Evolutionary conservation across 2,888 invertebrate species (phyloP).

Genomic region (Volucella inflata): DNA sequence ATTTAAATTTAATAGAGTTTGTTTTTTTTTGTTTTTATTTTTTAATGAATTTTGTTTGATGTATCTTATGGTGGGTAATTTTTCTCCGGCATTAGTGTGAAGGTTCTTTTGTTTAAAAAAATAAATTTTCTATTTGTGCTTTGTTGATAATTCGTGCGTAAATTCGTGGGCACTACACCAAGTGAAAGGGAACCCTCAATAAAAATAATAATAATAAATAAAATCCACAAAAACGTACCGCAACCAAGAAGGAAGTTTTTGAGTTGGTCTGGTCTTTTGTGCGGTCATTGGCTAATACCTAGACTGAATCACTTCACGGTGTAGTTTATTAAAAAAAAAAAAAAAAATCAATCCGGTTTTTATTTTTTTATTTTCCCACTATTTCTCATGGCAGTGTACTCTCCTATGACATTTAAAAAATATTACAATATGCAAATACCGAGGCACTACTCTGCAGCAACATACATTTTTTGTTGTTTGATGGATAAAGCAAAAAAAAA

Average conservation of each 20-base stretch:
- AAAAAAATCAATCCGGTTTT: slow-evolving; percentile 58
- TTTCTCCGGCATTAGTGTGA: slow-evolving; percentile 73
- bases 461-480: slow-evolving; percentile 28
- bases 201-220: not conserved
- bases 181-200: slow-evolving; percentile 63
- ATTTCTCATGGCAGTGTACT: slow-evolving; percentile 39
- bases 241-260: slow-evolving; percentile 49
- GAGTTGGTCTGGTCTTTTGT: slow-evolving; percentile 17
- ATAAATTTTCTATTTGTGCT: slow-evolving; percentile 47
- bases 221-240: slow-evolving; percentile 12
- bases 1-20: not conserved
- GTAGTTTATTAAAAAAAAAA: slow-evolving; percentile 21
- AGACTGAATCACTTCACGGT: slow-evolving; percentile 52
- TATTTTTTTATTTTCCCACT: not conserved
- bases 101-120: slow-evolving; percentile 54
- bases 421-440: slow-evolving; percentile 64
- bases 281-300: slow-evolving; percentile 60
- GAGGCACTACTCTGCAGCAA: slow-evolving; percentile 28
- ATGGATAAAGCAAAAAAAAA: slow-evolving; percentile 30
- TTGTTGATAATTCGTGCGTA: slow-evolving; percentile 47
- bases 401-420: slow-evolving; percentile 66
- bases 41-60: slow-evolving; percentile 33
- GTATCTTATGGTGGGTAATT: slow-evolving; percentile 69
- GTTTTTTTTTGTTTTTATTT: not conserved
- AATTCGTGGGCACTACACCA: slow-evolving; percentile 34